phyloP scores from a whole-genome alignment of 2,888 invertebrate genomes.

The Lapara coniferarum region DNA sequence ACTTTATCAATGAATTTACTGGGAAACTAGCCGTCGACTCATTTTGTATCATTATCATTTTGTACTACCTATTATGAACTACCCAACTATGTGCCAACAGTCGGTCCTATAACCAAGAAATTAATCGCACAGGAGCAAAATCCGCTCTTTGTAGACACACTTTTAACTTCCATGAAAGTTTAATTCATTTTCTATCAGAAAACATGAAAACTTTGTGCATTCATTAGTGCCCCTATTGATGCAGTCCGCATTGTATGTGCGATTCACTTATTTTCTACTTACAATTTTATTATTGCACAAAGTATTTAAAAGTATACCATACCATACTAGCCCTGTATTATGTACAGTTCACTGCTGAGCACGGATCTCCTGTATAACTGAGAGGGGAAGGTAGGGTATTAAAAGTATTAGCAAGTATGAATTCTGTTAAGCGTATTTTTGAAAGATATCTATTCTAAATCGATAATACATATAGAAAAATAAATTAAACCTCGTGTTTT shows the following conservation, averaged over 20 bases:
- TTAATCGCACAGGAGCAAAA: slow-evolving; percentile 33
- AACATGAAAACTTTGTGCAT: slow-evolving; percentile 40
- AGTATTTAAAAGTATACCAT: not conserved
- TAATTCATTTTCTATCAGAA: slow-evolving; percentile 34
- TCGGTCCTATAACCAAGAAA: slow-evolving; percentile 32
- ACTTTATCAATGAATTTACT: not conserved
- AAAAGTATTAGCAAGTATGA: not conserved
- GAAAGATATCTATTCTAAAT: too few species aligned
- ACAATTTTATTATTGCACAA: not conserved
- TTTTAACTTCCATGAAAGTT: slow-evolving; percentile 35
- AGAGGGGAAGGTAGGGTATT: too few species aligned
- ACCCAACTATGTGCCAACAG: slow-evolving; percentile 26
- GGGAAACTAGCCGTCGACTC: not conserved
- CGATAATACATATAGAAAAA: too few species aligned
- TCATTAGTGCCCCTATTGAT: slow-evolving; percentile 32
- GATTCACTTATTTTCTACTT: slow-evolving; percentile 1
- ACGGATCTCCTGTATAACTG: too few species aligned
- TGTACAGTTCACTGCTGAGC: too few species aligned
- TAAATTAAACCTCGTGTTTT: too few species aligned
- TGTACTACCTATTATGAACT: slow-evolving; percentile 12
- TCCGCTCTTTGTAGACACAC: slow-evolving; percentile 36
- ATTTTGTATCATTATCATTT: slow-evolving; percentile 6
- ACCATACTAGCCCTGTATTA: too few species aligned
- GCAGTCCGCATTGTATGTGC: slow-evolving; percentile 7
- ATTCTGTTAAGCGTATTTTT: too few species aligned